Percentiles rank a stretch among this genome's conserved stretches.
Conservation (phyloP, 2,797 vertebrate species). For the Poecile montanus region DNA sequence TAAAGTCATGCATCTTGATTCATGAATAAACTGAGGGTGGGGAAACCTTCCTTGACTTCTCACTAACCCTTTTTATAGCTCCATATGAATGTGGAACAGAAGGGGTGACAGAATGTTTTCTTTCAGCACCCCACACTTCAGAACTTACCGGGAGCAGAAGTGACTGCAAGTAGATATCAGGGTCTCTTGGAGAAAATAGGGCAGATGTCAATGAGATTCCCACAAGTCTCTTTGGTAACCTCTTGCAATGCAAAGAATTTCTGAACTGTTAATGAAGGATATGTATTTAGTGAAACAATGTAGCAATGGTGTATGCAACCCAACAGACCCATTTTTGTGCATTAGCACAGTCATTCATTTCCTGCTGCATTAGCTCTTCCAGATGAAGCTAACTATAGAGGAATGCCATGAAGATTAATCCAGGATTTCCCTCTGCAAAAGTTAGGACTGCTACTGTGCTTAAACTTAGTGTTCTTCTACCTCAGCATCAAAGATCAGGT, state of each 20-base stretch:
- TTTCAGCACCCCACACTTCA: conserved; percentile 12
- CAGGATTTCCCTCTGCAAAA: neutral
- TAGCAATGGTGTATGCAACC: neutral
- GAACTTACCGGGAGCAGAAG: neutral
- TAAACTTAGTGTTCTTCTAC: neutral
- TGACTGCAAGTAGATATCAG: neutral
- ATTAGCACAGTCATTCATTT: neutral
- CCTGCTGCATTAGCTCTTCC: neutral
- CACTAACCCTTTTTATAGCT: conserved; percentile 61
- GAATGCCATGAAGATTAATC: neutral
- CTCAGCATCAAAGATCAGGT: neutral
- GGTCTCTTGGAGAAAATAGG: conserved; percentile 23
- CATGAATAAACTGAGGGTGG: conserved; percentile 7
- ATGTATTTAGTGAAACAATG: neutral
- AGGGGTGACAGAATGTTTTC: conserved; percentile 30
- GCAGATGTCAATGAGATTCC: neutral
- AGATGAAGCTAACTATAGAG: neutral
- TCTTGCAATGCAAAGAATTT: neutral
- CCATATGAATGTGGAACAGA: conserved; percentile 17
- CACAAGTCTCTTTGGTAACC: neutral
- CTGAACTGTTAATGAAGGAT: neutral
- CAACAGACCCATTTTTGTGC: neutral
- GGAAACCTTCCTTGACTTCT: conserved; percentile 48
- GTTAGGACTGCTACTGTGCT: neutral
- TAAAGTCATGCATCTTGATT: neutral